A percentile compares a stretch with the other conserved stretches of the same genome.
Conservation (phyloP, 2,888 invertebrate genomes). For the Rhamnusium bicolor region DNA sequence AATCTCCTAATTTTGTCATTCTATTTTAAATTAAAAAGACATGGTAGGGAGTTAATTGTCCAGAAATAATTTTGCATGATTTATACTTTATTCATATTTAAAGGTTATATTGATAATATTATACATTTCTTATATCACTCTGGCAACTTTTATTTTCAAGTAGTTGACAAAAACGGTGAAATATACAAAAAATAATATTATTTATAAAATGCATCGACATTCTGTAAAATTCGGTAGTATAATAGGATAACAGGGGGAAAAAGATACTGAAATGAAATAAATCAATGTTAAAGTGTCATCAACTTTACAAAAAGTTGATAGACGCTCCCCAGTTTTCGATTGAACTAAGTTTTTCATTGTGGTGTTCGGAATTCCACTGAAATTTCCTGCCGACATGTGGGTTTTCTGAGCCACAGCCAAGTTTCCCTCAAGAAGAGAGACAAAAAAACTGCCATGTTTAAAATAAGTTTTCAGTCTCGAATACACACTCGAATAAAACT, state of each 20-base stretch:
- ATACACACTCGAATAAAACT: not conserved
- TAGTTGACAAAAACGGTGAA: not conserved
- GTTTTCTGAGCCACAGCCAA: slow-evolving; percentile 33
- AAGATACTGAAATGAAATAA: slow-evolving; percentile 29
- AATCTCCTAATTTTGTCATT: too few relatives aligned
- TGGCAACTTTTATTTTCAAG: not conserved
- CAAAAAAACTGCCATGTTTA: slow-evolving; percentile 3
- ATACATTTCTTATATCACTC: not conserved
- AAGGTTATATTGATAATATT: not conserved
- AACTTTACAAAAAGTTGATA: slow-evolving; percentile 49
- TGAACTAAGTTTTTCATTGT: slow-evolving; percentile 49
- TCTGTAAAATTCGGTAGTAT: not conserved
- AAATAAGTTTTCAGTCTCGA: slow-evolving; percentile 20
- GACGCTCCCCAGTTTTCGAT: slow-evolving; percentile 47
- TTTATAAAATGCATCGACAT: not conserved
- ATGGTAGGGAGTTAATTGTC: not conserved
- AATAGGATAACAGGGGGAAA: not conserved
- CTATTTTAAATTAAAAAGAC: not conserved
- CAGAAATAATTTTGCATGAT: too few relatives aligned
- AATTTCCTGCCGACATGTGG: slow-evolving; percentile 50
- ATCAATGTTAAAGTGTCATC: slow-evolving; percentile 34
- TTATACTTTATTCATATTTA: not conserved
- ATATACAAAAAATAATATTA: not conserved
- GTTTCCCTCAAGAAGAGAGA: slow-evolving; percentile 14
- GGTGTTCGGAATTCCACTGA: slow-evolving; percentile 44